A percentile compares a stretch with the other conserved stretches of the same genome.
phyloP scores from a whole-genome alignment of 2,113 vertebrate species.

The Calyptommatus sinebrachiatus region DNA sequence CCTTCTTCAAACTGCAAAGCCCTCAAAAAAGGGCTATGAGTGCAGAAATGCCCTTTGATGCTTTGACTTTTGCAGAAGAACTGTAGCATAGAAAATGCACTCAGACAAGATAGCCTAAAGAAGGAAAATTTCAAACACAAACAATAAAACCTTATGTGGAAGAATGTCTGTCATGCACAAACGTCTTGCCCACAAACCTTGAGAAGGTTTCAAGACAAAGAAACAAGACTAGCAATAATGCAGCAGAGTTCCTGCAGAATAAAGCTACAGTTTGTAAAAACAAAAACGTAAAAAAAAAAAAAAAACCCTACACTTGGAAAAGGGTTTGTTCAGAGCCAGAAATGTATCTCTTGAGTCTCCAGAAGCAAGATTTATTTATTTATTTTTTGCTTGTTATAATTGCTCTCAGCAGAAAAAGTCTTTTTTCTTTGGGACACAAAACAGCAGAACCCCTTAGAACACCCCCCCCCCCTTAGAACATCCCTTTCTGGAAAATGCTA shows the following conservation, averaged over 20 bases:
- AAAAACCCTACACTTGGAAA: not conserved
- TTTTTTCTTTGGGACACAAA: not conserved
- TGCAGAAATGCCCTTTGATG: too few relatives aligned
- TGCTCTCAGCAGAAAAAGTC: not conserved
- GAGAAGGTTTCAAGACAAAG: too few relatives aligned
- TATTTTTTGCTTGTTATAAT: conserved; percentile 5
- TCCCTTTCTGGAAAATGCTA: conserved; percentile 36
- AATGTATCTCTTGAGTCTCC: not conserved
- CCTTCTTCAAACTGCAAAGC: too few relatives aligned
- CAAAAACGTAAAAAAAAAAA: too few relatives aligned
- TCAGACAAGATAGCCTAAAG: too few relatives aligned
- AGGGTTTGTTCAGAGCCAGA: rapidly evolving
- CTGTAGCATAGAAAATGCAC: too few relatives aligned
- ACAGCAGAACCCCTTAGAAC: not conserved
- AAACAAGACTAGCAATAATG: not conserved
- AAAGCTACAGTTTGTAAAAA: not conserved
- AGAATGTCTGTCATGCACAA: too few relatives aligned
- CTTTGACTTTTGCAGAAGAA: too few relatives aligned
- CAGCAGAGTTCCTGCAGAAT: not conserved
- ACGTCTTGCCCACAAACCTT: too few relatives aligned
- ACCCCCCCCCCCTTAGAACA: conserved; percentile 23
- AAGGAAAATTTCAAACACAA: too few relatives aligned
- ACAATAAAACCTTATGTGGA: too few relatives aligned
- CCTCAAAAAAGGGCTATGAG: too few relatives aligned
- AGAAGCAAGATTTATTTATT: not conserved